Evolutionary conservation across 2,113 vertebrate genomes (phyloP), one percentile per base, ranked within the genome.

Genomic region (Apteryx mantelli): DNA sequence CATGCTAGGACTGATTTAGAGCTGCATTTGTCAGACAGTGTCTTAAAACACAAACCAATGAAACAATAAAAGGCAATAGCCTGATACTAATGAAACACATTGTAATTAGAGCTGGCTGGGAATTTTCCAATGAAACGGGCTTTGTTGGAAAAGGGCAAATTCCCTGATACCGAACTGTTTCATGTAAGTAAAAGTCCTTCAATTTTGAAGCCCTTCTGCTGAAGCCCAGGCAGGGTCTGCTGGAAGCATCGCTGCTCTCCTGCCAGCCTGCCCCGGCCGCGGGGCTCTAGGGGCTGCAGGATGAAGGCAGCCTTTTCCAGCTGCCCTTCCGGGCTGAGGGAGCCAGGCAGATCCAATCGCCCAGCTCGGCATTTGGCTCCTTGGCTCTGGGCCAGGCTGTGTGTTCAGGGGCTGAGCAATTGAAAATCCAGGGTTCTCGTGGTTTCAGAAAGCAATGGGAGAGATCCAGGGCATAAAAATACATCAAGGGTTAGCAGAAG

Each of bases 31-130:
- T 96, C 80, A 95, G 90, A 36, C 80, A 71, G 80, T 36, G 74
- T 87, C 91, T 95, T 94, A 87, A 94, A 96, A 91, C 74, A 87
- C 91, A 93, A 66, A 79, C 93, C 92, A 91, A 87, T 65, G 91
- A 56, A 75, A 93, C 92, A 86, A 82, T 97, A 91, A 95, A 97
- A 92, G 32, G 86, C 84, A 95, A 87, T 85, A 91, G 89, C 84
- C 91, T 95, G 97, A 87, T 93, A 36, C 91, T 95, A 96, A 95
- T 96, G 92, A 92, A 96, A 92, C 92, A 96, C 91, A 26, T 76
- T 92, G 61, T 92, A 93, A 95, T 95, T 96, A 95, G 63, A 63
- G 79, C 79, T 90, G 85, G 44, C 79, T 90, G 79, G 75, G 85
- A 97, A 80, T 88, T 95, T 93, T 89, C 88, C 68, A 86, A 53